Base-by-base conservation (phyloP, 2,888 invertebrate species). In the Noctuana brunneofusca region DNA sequence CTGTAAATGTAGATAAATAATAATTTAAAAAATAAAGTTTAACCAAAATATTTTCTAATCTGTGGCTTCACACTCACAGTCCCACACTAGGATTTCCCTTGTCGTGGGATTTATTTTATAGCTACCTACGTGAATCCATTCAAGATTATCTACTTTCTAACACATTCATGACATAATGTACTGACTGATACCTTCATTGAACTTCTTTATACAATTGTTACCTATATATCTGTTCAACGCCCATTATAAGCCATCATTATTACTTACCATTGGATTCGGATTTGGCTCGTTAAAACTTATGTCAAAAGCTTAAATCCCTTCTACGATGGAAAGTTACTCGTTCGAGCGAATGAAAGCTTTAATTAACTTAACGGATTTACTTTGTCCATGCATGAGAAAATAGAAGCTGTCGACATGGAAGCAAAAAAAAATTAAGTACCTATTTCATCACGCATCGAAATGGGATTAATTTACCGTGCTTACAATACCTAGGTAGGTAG, bases 221-320 rank as follows among this genome's bases (percentile, higher is more conserved):
- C 22, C n/a, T n/a, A n/a, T n/a, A n/a, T n/a, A 38, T 8, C 20
- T 38, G 6, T n/a, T n/a, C 41, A 9, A 5, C 58, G 4, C 35
- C 24, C 35, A 49, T 49, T 48, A 48, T 48, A 32, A 65, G 56
- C 52, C 60, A 46, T 54, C 50, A 30, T 58, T 54, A 60, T 48
- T 62, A 56, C 54, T 62, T 56, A 56, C 50, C 41, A 14, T 49
- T 43, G 18, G 3, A 50, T 38, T 16, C 50, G 62, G 62, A 66
- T 63, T 50, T 58, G 62, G 41, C 54, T 73, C 72, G 64, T 73
- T 73, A 73, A 69, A 73, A 73, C 66, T 72, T 73, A 18, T 38
- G 14, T 66, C 60, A 64, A 65, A 67, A 65, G 53, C 52, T 50
- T 57, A 50, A 49, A 12, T 35, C 55, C 62, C 43, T 46, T 48